Percentiles rank a stretch among this genome's conserved stretches.
Conservation (phyloP, 2,888 invertebrate species). For the Clivina fossor region DNA sequence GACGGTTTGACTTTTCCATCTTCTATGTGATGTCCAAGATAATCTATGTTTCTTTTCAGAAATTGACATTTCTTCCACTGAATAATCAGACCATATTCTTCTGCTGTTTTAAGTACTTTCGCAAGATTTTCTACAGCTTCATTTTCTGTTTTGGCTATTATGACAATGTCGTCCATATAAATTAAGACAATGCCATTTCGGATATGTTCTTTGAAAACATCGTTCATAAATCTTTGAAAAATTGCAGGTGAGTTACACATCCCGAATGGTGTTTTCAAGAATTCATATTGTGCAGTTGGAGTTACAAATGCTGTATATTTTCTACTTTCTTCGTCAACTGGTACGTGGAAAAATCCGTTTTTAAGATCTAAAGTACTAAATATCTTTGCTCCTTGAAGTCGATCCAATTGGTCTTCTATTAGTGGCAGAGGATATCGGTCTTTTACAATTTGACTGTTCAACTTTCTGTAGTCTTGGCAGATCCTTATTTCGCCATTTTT, state of each 20-base stretch:
- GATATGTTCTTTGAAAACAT: slow-evolving; percentile 2
- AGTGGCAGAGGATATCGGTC: slow-evolving; percentile 45
- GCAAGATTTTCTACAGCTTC: slow-evolving; percentile 42
- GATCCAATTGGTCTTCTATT: slow-evolving; percentile 43
- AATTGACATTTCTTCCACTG: slow-evolving; percentile 49
- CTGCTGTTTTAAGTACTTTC: slow-evolving; percentile 40
- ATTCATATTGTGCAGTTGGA: neutral
- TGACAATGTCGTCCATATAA: slow-evolving; percentile 44
- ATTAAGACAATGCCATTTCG: slow-evolving; percentile 24
- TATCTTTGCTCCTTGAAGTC: slow-evolving; percentile 37
- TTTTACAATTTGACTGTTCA: slow-evolving; percentile 38
- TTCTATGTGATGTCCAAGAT: slow-evolving; percentile 1
- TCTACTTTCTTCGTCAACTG: neutral
- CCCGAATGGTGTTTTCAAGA: neutral
- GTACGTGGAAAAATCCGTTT: neutral
- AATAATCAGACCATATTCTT: slow-evolving; percentile 42
- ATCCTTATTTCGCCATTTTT: slow-evolving; percentile 1
- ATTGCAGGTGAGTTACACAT: neutral
- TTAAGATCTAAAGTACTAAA: slow-evolving; percentile 32
- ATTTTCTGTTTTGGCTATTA: slow-evolving; percentile 36
- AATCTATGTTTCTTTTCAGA: slow-evolving; percentile 36
- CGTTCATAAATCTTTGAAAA: slow-evolving; percentile 5
- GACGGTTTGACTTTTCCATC: slow-evolving; percentile 28
- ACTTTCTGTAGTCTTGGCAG: slow-evolving; percentile 37
- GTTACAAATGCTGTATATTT: slow-evolving; percentile 1